Evolutionary conservation across 2,113 vertebrate genomes (phyloP).

Genomic region (Gila orcuttii): DNA sequence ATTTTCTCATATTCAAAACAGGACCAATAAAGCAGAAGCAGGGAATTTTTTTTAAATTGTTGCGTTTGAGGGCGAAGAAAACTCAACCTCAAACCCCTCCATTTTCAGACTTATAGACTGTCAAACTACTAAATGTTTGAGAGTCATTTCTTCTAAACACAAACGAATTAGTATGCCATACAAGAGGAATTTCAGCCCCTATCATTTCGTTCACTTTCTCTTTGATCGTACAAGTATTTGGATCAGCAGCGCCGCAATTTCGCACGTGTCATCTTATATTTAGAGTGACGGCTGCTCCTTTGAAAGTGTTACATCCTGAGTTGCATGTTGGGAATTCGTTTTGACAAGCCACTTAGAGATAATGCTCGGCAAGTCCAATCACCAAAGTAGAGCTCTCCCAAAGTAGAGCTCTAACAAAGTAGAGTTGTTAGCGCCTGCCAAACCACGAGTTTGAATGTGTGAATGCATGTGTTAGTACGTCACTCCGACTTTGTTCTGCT

Average conservation of each 20-base stretch:
- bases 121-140: background rate
- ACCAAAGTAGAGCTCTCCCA: background rate
- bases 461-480: constrained; percentile 14
- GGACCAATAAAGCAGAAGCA: constrained; percentile 23
- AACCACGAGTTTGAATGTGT: background rate
- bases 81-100: background rate
- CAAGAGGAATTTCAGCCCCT: background rate
- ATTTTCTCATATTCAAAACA: constrained; percentile 17
- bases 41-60: background rate
- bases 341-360: constrained; percentile 49
- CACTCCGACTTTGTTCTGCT: background rate
- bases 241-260: background rate
- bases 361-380: constrained; percentile 12
- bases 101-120: background rate
- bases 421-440: background rate
- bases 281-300: constrained; percentile 22
- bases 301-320: constrained; percentile 22
- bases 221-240: background rate
- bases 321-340: constrained; percentile 38
- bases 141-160: background rate
- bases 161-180: background rate
- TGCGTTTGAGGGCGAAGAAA: background rate
- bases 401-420: background rate
- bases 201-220: background rate
- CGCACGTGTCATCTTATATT: constrained; percentile 25